Evolutionary conservation across 1,140 invertebrate genomes (phyloP).

Genomic region (Pemphigus obesinymphae): DNA sequence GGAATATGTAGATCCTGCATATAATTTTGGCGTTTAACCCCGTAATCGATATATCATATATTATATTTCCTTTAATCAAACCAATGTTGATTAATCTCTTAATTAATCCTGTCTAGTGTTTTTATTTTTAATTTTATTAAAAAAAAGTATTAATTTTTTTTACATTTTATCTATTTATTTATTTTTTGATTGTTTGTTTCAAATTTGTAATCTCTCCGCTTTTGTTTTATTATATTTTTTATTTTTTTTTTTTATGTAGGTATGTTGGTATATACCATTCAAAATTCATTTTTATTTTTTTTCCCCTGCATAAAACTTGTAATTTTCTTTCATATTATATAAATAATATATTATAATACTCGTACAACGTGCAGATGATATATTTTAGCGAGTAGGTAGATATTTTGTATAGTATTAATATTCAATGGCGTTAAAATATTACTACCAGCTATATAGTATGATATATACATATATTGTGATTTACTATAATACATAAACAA

Average conservation of each 20-base stretch:
- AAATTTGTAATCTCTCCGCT: neutral
- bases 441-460: neutral
- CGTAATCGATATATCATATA: slow-evolving; percentile 3
- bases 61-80: slow-evolving; percentile 23
- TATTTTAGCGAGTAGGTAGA: too few species aligned
- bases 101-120: slow-evolving; percentile 28
- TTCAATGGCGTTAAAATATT: too few species aligned
- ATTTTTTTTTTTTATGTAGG: too few species aligned
- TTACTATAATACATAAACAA: neutral
- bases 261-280: too few species aligned
- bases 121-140: neutral
- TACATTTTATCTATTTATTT: neutral
- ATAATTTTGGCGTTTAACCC: slow-evolving; percentile 23
- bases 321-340: neutral
- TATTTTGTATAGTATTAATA: too few species aligned
- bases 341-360: neutral
- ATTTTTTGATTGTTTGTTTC: too few species aligned
- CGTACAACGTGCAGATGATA: too few species aligned
- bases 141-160: slow-evolving; percentile 14
- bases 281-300: too few species aligned
- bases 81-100: slow-evolving; percentile 34
- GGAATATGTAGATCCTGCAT: neutral
- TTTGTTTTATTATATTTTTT: too few species aligned
- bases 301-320: too few species aligned
- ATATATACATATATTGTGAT: neutral